Evolutionary conservation across 2,113 vertebrate species (phyloP), one percentile per base, ranked within the genome.

Genomic region (Antechinus stuartii): DNA sequence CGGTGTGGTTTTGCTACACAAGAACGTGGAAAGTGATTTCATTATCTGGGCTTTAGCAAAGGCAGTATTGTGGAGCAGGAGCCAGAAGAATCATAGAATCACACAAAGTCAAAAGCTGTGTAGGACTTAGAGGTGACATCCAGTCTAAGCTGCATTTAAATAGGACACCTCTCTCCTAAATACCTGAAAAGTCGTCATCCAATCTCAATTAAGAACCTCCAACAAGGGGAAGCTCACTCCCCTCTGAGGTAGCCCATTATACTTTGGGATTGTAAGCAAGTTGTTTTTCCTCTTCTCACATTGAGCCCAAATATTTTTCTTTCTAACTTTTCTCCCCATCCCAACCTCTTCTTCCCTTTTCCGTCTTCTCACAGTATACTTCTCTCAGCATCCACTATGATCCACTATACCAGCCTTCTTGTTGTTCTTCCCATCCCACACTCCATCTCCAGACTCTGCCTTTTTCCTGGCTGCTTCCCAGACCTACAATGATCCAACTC

Each of bases 281-380:
- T 22, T 0, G 27, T 23, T 49, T 0, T 11, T 8, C 24, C 8
- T 24, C 0, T 14, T 22, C n/a, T 25, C 19, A 8, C 84, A 49
- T 25, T 3, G 68, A 94, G 68, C 0, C 35, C 12, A 76, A 26
- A 2, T 0, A 0, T 42, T 9, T 7, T 0, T 6, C 16, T 19
- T 2, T 91, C 30, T 8, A 0, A 1, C 1, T 3, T 12, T 19
- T 54, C 8, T 46, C 68, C 46, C 7, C 47, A 8, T 26, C 8
- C 1, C 1, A 3, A 22, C 52, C 42, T 2, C 52, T 14, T 3
- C 1, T 0, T 11, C 2, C 27, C 3, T 27, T 8, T 54, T 54
- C 12, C 19, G 22, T 1, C 55, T 2, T 0, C n/a, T 23, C 5
- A 5, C 42, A 49, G 49, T 10, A 3, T 68, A 68, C 12, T 35